A percentile compares a stretch with the other conserved stretches of the same genome.
phyloP scores from a whole-genome alignment of 2,113 vertebrate genomes.

The Vombatus ursinus region DNA sequence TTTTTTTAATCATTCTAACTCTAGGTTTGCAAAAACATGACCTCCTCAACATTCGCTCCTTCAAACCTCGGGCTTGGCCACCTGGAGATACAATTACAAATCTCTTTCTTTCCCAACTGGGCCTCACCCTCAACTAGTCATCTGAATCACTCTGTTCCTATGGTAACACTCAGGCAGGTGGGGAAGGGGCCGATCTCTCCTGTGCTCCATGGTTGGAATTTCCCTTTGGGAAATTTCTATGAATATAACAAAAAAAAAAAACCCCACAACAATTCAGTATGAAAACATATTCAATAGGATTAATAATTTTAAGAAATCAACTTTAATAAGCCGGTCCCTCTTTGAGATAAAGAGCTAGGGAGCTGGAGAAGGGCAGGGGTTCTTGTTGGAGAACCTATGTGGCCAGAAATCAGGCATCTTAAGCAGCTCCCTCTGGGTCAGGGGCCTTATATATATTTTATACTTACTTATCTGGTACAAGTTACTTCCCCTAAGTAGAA shows the following conservation, averaged over 20 bases:
- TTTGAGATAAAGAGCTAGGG: not conserved
- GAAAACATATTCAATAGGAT: not conserved
- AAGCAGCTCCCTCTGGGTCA: not conserved
- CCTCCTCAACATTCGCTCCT: not conserved
- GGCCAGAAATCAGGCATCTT: not conserved
- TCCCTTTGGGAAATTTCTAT: not conserved
- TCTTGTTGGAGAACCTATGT: not conserved
- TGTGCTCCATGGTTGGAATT: not conserved
- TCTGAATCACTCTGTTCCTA: not conserved
- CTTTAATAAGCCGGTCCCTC: not conserved
- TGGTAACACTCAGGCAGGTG: not conserved
- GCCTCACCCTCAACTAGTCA: not conserved
- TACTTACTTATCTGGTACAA: not conserved
- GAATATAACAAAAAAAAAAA: not conserved
- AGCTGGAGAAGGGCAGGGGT: not conserved
- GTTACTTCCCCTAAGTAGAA: not conserved
- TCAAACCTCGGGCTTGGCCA: not conserved
- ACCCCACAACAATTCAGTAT: not conserved
- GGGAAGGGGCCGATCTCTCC: not conserved
- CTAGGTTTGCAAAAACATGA: not conserved
- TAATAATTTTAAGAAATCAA: not conserved
- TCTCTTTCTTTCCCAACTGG: not conserved
- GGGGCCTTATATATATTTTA: not conserved
- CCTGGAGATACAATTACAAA: not conserved
- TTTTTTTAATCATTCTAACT: not conserved